A percentile compares a stretch with the other conserved stretches of the same genome.
Conservation (phyloP, 2,888 invertebrate genomes). For the Pseudococcus viburni region DNA sequence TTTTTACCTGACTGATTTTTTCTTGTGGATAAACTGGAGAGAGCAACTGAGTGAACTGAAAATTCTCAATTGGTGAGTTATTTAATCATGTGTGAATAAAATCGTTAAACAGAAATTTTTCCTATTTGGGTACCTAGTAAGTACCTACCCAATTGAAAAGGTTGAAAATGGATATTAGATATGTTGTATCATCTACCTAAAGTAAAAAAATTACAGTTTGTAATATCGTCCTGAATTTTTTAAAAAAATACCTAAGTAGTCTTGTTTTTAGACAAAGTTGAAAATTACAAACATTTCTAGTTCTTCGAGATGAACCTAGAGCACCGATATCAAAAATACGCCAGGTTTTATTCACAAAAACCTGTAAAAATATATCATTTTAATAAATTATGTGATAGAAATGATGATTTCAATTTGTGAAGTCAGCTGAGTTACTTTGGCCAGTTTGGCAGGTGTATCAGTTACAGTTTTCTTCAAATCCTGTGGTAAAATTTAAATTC, state of each 20-base stretch:
- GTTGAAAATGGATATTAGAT: background rate
- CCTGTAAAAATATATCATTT: background rate
- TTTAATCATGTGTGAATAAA: background rate
- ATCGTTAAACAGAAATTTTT: background rate
- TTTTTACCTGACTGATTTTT: too few species aligned
- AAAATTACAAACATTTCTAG: background rate
- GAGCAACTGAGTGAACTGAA: too few species aligned
- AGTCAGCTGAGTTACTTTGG: background rate
- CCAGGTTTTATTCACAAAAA: background rate
- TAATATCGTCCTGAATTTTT: too few species aligned
- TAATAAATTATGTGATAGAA: background rate
- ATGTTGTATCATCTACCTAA: background rate
- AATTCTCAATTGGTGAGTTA: background rate
- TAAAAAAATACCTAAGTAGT: background rate
- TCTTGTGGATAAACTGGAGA: too few species aligned
- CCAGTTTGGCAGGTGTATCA: background rate
- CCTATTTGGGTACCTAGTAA: too few species aligned
- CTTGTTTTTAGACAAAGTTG: too few species aligned
- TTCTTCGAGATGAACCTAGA: background rate
- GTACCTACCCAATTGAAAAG: background rate
- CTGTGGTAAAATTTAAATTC: background rate
- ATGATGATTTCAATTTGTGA: background rate
- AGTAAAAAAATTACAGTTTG: background rate
- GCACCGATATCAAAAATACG: background rate
- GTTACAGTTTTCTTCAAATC: background rate